Base-by-base conservation (phyloP, 2,888 invertebrate genomes). In the Amphipyra berbera region DNA sequence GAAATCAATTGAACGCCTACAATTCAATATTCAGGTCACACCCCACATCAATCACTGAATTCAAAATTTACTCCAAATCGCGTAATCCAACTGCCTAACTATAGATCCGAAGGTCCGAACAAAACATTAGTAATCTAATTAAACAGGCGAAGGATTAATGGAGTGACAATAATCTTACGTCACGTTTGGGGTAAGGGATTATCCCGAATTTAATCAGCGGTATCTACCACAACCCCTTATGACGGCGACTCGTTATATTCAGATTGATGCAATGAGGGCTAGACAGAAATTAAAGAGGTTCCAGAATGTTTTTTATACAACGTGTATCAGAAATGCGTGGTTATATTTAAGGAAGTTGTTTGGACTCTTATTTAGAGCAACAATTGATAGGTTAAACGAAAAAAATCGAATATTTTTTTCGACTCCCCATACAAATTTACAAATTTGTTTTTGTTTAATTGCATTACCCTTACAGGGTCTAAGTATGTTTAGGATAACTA, bases 91-190 rank as follows among this genome's bases (percentile, higher is more conserved):
- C 65, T 61, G 65, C 68, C 72, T 61, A 64, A 67, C 61, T 56
- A 68, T 58, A 57, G 70, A 63, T 62, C 62, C 58, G 47, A 46
- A 61, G 54, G 69, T 61, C 59, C 67, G 66, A 60, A 77, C 73
- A 75, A 73, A 78, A 78, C 68, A 75, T 75, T 75, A 68, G 75
- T 78, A 69, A 90, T 91, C 86, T 93, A 92, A 93, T 92, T 92
- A 91, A 91, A 90, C 87, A 86, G 85, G 84, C 84, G 76, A 78
- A 64, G 89, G 90, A 91, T 93, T 92, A 93, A 92, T 93, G 92
- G 90, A 86, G 92, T 93, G 94, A 93, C 93, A 93, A 93, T 93
- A 93, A 93, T 93, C 90, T 93, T 88, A 89, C 82, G 84, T 88
- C 86, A 82, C 85, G 83, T 82, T 80, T 78, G 83, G 88, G 86